Base-by-base conservation (phyloP, 37 sponge, comb jelly and placozoan genomes). In the Tethya wilhelma region DNA sequence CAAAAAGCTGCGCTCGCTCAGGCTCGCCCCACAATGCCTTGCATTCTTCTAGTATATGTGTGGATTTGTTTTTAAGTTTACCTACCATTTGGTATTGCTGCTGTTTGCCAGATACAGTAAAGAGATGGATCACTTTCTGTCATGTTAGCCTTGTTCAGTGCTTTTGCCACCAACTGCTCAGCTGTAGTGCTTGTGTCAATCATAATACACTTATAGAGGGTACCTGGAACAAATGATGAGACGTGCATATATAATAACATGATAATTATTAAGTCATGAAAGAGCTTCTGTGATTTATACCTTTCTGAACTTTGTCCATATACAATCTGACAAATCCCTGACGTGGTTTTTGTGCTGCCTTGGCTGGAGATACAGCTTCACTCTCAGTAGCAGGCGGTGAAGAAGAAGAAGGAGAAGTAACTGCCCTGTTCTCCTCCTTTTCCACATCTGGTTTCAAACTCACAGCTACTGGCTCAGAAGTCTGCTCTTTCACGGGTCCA, bases 281-380 rank as follows among this genome's bases (percentile, higher is more conserved):
- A 9, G 14, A 9, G 14, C 9, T 49, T 11, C 55, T 49, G 55
- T 11, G 55, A 62, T 67, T 23, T 41, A 28, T 59, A 84, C 75
- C 69, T 75, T 84, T 25, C 57, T 83, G 84, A 1, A 83, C 76
- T 17, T 34, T 74, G 42, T 83, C 64, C 90, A 90, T 90, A 64
- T 69, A 80, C n/a, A 90, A 70, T 34, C 66, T 84, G 5, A 89
- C 33, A 29, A 82, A 49, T 3, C 85, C n/a, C n/a, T n/a, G n/a
- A n/a, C n/a, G n/a, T n/a, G n/a, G n/a, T n/a, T n/a, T n/a, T n/a
- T n/a, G 70, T 73, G 63, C 44, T 63, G 17, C 0, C 60, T 39
- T 36, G 62, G 20, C 29, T 5, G 26, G 34, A n/a, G n/a, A n/a
- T n/a, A n/a, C n/a, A n/a, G n/a, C 30, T 4, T 5, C 31, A 31